Conservation (phyloP, 2,113 vertebrate genomes). For the Pao palembangensis region DNA sequence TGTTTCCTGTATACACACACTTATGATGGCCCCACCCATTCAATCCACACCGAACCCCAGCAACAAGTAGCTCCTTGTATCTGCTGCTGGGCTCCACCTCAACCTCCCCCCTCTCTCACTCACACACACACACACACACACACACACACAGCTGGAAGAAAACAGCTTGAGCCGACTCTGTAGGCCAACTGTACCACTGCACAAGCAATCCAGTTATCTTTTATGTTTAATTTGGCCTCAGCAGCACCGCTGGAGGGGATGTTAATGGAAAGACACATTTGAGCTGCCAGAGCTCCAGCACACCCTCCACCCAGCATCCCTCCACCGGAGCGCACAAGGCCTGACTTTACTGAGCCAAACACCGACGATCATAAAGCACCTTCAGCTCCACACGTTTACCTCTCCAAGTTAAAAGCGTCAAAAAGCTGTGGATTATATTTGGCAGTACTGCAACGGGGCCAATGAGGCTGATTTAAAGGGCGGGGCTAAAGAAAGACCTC, state of each 20-base stretch:
- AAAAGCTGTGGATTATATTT: too few species aligned
- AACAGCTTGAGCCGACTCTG: constrained; percentile 42
- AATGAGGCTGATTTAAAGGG: too few species aligned
- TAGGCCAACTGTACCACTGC: constrained; percentile 43
- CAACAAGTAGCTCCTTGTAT: constrained; percentile 66
- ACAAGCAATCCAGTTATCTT: constrained; percentile 52
- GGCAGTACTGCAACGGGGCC: too few species aligned
- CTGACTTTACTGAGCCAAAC: background rate
- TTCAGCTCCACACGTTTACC: too few species aligned
- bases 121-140: constrained; percentile 27
- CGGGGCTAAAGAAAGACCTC: too few species aligned
- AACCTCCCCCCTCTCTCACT: constrained; percentile 13
- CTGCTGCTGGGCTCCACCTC: constrained; percentile 37
- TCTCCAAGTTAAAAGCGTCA: too few species aligned
- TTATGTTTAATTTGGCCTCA: constrained; percentile 57
- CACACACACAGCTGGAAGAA: constrained; percentile 49
- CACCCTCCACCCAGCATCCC: background rate
- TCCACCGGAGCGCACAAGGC: background rate
- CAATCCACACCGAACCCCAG: constrained; percentile 29
- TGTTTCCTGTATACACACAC: background rate
- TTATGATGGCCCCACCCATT: constrained; percentile 30
- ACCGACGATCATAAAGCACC: background rate
- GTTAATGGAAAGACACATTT: constrained; percentile 31
- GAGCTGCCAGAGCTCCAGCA: background rate
- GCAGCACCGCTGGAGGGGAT: constrained; percentile 7